phyloP scores from a whole-genome alignment of 2,113 vertebrate species.

The Coturnix japonica region DNA sequence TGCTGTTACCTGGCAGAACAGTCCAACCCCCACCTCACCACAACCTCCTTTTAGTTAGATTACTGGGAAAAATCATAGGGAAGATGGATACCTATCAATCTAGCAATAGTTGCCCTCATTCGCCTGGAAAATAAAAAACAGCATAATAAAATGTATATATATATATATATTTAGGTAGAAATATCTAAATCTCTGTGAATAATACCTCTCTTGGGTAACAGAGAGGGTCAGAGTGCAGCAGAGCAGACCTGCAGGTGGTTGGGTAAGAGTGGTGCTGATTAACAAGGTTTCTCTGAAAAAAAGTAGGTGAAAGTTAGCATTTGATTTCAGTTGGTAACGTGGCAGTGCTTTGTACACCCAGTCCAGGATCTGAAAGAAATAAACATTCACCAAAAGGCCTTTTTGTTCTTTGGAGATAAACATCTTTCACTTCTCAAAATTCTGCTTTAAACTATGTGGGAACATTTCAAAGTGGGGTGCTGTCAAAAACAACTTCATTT shows the following conservation, averaged over 20 bases:
- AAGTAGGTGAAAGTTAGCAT: neutral
- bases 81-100: neutral
- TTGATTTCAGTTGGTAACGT: neutral
- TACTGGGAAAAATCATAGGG: neutral
- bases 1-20: too few relatives aligned
- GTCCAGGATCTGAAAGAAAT: neutral
- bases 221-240: neutral
- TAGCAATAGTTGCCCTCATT: neutral
- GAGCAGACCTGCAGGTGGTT: neutral
- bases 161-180: neutral
- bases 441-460: neutral
- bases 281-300: neutral
- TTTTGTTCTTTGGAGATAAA: neutral
- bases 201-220: neutral
- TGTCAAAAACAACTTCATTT: neutral
- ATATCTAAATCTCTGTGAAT: neutral
- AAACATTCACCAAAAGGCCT: neutral
- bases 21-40: too few relatives aligned
- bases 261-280: neutral
- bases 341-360: neutral
- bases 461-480: neutral
- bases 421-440: neutral
- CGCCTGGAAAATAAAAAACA: neutral
- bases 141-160: accelerated
- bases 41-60: too few relatives aligned